A percentile compares a stretch with the other conserved stretches of the same genome.
Conservation (phyloP, 1,140 invertebrate genomes). For the Drosophila tsacasi region DNA sequence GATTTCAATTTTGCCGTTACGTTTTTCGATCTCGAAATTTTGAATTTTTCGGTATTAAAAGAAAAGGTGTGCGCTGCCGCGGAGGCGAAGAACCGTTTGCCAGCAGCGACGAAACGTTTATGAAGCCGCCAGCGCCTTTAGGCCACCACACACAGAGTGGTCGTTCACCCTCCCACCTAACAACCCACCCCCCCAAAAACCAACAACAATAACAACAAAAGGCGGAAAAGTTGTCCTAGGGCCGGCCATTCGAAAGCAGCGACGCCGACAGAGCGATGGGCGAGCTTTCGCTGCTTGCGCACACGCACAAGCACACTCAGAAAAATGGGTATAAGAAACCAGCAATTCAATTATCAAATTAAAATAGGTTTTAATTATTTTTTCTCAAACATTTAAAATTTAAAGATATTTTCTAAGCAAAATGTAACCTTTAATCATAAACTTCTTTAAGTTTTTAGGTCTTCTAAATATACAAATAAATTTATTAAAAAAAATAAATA, state of each 20-base stretch:
- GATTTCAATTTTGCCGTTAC: constrained; percentile 27
- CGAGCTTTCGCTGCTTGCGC: constrained; percentile 31
- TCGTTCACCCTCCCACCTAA: background rate
- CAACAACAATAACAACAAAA: constrained; percentile 8
- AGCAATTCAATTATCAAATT: background rate
- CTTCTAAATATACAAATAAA: background rate
- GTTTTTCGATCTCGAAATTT: constrained; percentile 29
- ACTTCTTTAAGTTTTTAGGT: too few species aligned
- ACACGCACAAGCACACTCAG: constrained; percentile 4
- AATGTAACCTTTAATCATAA: background rate
- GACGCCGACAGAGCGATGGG: background rate
- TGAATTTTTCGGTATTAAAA: background rate
- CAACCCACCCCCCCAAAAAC: background rate
- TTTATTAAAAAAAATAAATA: too few species aligned
- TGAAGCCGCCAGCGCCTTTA: constrained; percentile 58
- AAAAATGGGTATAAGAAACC: background rate
- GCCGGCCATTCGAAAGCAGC: constrained; percentile 17
- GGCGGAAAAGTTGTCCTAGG: constrained; percentile 43
- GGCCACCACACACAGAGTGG: constrained; percentile 48
- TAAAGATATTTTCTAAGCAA: background rate
- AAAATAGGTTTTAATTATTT: background rate
- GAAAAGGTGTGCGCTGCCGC: constrained; percentile 4
- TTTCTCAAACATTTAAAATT: background rate
- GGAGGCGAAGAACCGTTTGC: constrained; percentile 59
- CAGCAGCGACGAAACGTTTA: constrained; percentile 74